A percentile compares a stretch with the other conserved stretches of the same genome.
These are phyloP conservation scores for Trilocha varians DNA, from an alignment of 2,888 invertebrate genomes.

Conservation along the genomic window DNA sequence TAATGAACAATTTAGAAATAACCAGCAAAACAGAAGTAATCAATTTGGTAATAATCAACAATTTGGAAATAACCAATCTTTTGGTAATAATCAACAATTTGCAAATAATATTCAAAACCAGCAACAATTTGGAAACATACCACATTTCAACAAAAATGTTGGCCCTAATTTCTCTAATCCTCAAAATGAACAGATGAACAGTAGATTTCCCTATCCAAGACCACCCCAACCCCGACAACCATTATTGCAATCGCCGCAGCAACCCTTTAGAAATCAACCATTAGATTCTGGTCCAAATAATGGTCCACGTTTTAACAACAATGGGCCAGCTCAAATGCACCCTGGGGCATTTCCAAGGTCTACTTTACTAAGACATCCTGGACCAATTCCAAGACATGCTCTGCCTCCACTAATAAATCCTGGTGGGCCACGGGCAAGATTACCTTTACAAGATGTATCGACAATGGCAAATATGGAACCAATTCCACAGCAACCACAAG, in stretches of 20 bases:
- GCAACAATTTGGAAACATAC: slow-evolving; percentile 4
- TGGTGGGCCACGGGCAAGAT: slow-evolving; percentile 21
- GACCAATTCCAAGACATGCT: slow-evolving; percentile 1
- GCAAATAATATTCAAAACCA: slow-evolving; percentile 3
- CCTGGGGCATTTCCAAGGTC: not conserved
- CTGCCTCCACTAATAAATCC: slow-evolving; percentile 15
- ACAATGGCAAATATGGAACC: slow-evolving; percentile 16
- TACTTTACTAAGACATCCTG: slow-evolving; percentile 3
- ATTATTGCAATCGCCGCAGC: slow-evolving; percentile 30
- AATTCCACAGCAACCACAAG: slow-evolving; percentile 7
- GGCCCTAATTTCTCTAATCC: slow-evolving; percentile 20
- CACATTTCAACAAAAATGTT: slow-evolving; percentile 4
- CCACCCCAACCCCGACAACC: slow-evolving; percentile 27
- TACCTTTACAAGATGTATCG: slow-evolving; percentile 11
- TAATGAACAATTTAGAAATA: not conserved
- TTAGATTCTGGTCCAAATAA: slow-evolving; percentile 14
- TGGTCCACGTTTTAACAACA: slow-evolving; percentile 12
- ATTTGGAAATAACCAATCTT: slow-evolving; percentile 25
- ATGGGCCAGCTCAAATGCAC: slow-evolving; percentile 5
- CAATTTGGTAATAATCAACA: slow-evolving; percentile 21
- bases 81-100: slow-evolving; percentile 11
- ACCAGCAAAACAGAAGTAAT: not conserved
- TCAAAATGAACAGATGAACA: slow-evolving; percentile 21
- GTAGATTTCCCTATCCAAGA: slow-evolving; percentile 23
- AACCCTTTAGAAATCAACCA: slow-evolving; percentile 29